phyloP scores from a whole-genome alignment of 2,113 vertebrate species.

The Aptenodytes forsteri region DNA sequence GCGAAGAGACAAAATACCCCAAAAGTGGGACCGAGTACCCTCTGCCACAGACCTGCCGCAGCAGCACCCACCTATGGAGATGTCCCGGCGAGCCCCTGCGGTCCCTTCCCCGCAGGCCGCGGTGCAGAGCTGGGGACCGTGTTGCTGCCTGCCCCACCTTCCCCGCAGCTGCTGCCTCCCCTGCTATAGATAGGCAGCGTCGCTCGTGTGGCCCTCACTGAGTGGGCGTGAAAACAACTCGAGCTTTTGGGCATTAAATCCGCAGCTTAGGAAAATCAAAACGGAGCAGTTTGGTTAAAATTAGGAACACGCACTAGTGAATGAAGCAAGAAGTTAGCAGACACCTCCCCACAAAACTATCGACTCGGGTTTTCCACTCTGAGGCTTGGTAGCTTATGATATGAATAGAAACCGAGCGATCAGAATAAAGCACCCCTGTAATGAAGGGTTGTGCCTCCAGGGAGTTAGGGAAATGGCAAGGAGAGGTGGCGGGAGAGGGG shows the following conservation, averaged over 20 bases:
- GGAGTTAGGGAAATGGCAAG: neutral
- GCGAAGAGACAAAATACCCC: neutral
- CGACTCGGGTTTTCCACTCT: slow-evolving; percentile 30
- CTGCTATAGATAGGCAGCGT: neutral
- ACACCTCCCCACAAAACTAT: neutral
- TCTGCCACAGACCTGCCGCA: neutral
- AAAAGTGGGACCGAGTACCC: neutral
- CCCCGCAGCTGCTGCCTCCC: neutral
- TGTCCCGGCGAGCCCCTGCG: fast-evolving
- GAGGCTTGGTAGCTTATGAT: neutral
- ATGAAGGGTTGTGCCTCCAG: neutral
- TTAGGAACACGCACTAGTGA: neutral
- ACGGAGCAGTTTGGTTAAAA: slow-evolving; percentile 35
- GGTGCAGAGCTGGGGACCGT: neutral
- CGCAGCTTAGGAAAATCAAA: slow-evolving; percentile 37
- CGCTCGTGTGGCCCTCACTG: neutral
- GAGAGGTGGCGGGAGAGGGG: neutral
- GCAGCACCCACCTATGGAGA: neutral
- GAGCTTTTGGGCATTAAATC: neutral
- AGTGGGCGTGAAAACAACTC: slow-evolving; percentile 24
- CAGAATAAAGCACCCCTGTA: neutral
- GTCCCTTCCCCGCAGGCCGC: neutral
- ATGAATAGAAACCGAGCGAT: neutral
- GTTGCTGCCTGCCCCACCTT: neutral
- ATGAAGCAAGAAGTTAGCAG: neutral